Conservation (phyloP, 2,797 vertebrate genomes). For the Molossus alvarezi region DNA sequence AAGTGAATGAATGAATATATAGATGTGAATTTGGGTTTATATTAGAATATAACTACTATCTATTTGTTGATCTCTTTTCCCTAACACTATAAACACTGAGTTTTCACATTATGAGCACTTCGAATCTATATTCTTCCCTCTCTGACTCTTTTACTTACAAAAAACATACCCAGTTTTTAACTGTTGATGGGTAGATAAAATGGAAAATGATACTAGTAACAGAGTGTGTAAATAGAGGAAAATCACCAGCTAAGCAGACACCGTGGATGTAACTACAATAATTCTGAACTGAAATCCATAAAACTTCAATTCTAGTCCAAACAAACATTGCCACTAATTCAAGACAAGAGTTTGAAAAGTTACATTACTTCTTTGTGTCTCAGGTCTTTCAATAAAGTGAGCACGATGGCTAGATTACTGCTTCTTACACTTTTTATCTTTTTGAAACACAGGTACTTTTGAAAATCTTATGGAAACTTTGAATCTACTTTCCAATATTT, state of each 20-base stretch:
- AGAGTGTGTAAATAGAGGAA: background rate
- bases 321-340: background rate
- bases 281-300: background rate
- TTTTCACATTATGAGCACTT: background rate
- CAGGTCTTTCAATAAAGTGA: background rate
- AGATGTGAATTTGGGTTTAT: background rate
- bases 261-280: background rate
- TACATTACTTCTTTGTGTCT: background rate
- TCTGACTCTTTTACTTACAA: background rate
- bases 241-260: background rate
- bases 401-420: background rate
- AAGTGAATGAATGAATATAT: background rate
- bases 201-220: background rate
- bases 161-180: background rate
- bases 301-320: background rate
- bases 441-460: background rate
- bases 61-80: constrained; percentile 9
- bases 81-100: background rate
- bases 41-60: background rate
- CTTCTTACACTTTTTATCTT: background rate
- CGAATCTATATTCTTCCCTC: background rate
- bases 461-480: constrained; percentile 2
- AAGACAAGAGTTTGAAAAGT: constrained; percentile 3
- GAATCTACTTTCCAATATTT: background rate
- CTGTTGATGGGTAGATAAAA: background rate